Base-by-base conservation (phyloP, 2,888 invertebrate species). In the Camponotus fellah region DNA sequence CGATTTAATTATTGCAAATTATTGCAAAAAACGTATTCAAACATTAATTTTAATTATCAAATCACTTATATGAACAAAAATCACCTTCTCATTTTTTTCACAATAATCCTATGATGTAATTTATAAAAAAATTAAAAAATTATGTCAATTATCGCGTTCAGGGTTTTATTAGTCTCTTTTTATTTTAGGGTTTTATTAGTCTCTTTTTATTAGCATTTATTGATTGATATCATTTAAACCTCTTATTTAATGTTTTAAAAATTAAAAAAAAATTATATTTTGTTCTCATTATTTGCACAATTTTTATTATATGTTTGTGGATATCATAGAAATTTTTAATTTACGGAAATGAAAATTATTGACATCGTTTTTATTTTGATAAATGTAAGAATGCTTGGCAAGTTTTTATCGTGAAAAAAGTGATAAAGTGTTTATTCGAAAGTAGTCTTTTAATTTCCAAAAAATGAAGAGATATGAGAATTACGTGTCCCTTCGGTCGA, bases 391-490 rank as follows among this genome's bases (percentile, higher is more conserved):
- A 58, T 71, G 43, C 0, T 69, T 65, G 17, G 26, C 5, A 49
- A 75, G 26, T 65, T 40, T 17, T 34, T 3, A 34, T 37, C 8
- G 17, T 14, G 17, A 72, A 58, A 72, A 68, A 56, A n/a, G 1
- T 64, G 3, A 21, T 40, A 6, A 37, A 37, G 0, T 6, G 37
- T 4, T 37, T 2, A 43, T 37, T 32, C 5, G 12, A n/a, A 17
- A 69, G 12, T 60, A 12, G 9, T 49, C 43, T 6, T 10, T 71
- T 60, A 80, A 80, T 72, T 71, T 60, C 8, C 26, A 10, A 76
- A 40, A 77, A 76, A 68, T 79, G 43, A 60, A 71, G 17, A 46
- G 2, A 32, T 32, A 46, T 68, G 21, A 79, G 32, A 46, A 56
- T 43, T 34, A 26, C 17, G 26, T 75, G 49, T 40, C 69, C n/a